Conservation (phyloP, 2,113 vertebrate genomes). For the Gnathochromis pfefferi region DNA sequence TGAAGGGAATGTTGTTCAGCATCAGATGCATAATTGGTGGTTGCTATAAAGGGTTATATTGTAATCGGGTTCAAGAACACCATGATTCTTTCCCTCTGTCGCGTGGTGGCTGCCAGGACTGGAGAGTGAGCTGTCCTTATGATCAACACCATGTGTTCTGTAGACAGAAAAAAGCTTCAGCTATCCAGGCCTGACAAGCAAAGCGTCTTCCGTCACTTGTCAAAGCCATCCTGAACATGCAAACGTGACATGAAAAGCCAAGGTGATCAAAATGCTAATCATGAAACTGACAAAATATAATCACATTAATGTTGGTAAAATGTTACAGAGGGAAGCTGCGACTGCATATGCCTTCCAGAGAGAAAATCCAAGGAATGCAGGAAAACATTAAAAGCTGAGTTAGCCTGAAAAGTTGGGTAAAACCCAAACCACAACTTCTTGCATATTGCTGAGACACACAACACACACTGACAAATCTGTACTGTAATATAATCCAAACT, state of each 20-base stretch:
- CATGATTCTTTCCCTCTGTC: constrained; percentile 46
- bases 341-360: not conserved
- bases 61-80: constrained; percentile 24
- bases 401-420: not conserved
- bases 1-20: not conserved
- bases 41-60: constrained; percentile 22
- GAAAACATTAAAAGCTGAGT: constrained; percentile 10
- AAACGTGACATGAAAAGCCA: not conserved
- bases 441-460: not conserved
- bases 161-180: constrained; percentile 1
- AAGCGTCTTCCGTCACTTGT: not conserved
- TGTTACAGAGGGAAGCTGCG: not conserved
- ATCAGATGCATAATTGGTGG: not conserved
- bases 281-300: not conserved
- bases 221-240: not conserved
- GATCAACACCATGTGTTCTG: constrained; percentile 60
- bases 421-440: constrained; percentile 7
- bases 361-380: constrained; percentile 34
- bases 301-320: not conserved
- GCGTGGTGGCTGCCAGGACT: constrained; percentile 35
- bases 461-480: not conserved
- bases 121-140: constrained; percentile 39
- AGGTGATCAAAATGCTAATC: not conserved
- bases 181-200: not conserved
- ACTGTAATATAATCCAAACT: not conserved